phyloP scores from a whole-genome alignment of 2,113 vertebrate genomes.

The Lepisosteus osseus region DNA sequence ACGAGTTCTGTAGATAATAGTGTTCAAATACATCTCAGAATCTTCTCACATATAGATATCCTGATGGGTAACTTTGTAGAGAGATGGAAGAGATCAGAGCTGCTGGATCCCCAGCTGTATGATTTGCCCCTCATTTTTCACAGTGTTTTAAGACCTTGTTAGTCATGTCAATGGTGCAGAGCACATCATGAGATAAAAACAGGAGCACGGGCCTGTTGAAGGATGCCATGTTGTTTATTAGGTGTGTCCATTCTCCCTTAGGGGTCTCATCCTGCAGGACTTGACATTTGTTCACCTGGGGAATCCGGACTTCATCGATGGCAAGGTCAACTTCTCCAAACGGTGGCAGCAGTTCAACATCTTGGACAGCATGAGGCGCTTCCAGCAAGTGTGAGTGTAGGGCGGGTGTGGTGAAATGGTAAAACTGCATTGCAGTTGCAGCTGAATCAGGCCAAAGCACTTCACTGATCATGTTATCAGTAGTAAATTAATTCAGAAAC shows the following conservation, averaged over 20 bases:
- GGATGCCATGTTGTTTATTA: not conserved
- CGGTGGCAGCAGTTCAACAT: constrained; percentile 99
- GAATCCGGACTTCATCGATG: constrained; percentile 92
- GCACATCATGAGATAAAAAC: too few species aligned
- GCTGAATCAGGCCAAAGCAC: not conserved
- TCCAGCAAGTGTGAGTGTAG: constrained; percentile 92
- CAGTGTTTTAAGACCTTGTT: not conserved
- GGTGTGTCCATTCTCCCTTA: constrained; percentile 42
- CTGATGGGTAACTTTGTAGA: too few species aligned
- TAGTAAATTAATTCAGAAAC: too few species aligned
- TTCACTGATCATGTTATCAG: not conserved
- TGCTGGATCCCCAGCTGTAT: not conserved
- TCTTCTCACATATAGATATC: too few species aligned
- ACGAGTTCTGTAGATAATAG: too few species aligned
- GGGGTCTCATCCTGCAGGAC: constrained; percentile 95
- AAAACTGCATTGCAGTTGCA: not conserved
- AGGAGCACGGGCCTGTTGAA: not conserved
- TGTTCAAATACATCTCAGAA: too few species aligned
- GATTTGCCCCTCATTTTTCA: constrained; percentile 8
- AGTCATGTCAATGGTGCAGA: too few species aligned
- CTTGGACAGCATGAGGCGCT: constrained; percentile 96
- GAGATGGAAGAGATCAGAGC: not conserved
- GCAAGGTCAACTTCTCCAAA: constrained; percentile 97
- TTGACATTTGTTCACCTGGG: constrained; percentile 96
- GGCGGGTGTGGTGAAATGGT: not conserved